Evolutionary conservation across 2,113 vertebrate species (phyloP).

Genomic region (Corvus moneduloides): DNA sequence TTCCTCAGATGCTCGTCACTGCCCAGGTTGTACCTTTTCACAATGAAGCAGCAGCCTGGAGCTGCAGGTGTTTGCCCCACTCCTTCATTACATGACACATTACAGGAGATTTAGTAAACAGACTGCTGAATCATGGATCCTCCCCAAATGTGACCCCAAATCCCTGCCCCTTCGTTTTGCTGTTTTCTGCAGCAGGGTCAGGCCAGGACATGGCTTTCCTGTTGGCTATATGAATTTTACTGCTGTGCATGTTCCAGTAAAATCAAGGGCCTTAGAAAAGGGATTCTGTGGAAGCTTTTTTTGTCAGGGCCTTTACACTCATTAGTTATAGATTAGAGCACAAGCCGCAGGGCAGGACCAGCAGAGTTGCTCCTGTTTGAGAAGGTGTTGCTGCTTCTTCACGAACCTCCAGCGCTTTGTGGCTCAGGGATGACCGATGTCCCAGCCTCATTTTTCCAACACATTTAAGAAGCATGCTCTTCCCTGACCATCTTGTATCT

Average conservation of each 20-base stretch:
- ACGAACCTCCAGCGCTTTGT: neutral
- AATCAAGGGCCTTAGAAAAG: conserved; percentile 38
- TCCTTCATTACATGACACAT: neutral
- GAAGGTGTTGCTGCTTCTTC: neutral
- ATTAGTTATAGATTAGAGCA: conserved; percentile 9
- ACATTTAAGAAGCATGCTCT: neutral
- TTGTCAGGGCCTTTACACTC: neutral
- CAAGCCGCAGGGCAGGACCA: neutral
- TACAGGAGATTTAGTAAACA: neutral
- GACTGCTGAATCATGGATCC: conserved; percentile 31
- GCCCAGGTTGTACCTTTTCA: neutral
- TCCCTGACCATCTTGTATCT: neutral
- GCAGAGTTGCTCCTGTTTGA: neutral
- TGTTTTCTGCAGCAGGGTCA: conserved; percentile 2
- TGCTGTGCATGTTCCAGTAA: conserved; percentile 24
- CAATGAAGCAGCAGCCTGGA: conserved; percentile 6
- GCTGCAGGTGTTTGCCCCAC: neutral
- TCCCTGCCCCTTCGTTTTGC: neutral
- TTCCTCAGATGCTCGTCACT: neutral
- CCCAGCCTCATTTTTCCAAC: neutral
- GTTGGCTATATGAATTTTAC: conserved; percentile 11
- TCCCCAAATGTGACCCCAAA: conserved; percentile 22
- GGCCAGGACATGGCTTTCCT: conserved; percentile 2
- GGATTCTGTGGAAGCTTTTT: conserved; percentile 10
- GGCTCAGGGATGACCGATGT: neutral